Percentiles rank a stretch among this genome's conserved stretches.
Evolutionary conservation across 1,140 invertebrate species (phyloP).

Genomic region (Hycleus cichorii): DNA sequence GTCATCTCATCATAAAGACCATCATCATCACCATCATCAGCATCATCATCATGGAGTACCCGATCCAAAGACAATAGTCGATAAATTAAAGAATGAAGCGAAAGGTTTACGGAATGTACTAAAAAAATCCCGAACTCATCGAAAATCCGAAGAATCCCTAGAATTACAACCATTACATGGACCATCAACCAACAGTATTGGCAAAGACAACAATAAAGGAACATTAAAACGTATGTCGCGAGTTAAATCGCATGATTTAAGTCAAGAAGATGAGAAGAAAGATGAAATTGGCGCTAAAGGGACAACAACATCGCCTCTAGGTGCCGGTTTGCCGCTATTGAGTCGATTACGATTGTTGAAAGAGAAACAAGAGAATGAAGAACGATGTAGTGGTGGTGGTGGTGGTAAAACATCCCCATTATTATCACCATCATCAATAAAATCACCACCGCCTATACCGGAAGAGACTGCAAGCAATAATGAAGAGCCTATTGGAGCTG

Average conservation of each 20-base stretch:
- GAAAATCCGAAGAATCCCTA: conserved; percentile 54
- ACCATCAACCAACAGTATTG: conserved; percentile 21
- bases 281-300: conserved; percentile 30
- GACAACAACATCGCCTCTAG: conserved; percentile 60
- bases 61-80: conserved; percentile 59
- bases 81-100: conserved; percentile 74
- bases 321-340: conserved; percentile 73
- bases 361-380: conserved; percentile 69
- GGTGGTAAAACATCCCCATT: conserved; percentile 40
- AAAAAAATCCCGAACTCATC: conserved; percentile 45
- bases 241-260: conserved; percentile 37
- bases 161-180: conserved; percentile 57
- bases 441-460: conserved; percentile 35
- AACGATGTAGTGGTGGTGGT: conserved; percentile 5
- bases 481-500: conserved; percentile 56
- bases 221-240: conserved; percentile 62
- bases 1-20: conserved; percentile 31
- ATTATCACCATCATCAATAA: conserved; percentile 42
- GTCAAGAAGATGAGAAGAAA: conserved; percentile 33
- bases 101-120: conserved; percentile 48
- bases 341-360: conserved; percentile 67
- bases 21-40: conserved; percentile 13
- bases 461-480: conserved; percentile 42
- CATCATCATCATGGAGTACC: conserved; percentile 3
- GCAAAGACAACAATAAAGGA: conserved; percentile 41